These are phyloP conservation scores for Cotesia chilonis DNA, from an alignment of 1,140 invertebrate genomes.

Conservation along the genomic window DNA sequence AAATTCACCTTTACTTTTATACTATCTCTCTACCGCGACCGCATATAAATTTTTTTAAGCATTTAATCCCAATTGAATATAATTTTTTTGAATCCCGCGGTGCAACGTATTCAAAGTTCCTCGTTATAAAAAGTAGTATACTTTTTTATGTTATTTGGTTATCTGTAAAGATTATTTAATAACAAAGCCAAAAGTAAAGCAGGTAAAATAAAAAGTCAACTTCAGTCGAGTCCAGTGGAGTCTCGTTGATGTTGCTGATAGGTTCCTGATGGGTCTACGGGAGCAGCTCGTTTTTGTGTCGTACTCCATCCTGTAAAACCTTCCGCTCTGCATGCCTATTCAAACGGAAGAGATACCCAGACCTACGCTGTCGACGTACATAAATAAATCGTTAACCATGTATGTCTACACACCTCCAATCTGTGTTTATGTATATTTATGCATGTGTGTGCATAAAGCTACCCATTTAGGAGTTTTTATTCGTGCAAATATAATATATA, in stretches of 20 bases:
- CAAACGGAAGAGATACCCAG: conserved; percentile 36
- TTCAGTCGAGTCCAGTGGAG: neutral
- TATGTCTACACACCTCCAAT: no score
- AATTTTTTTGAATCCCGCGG: no score
- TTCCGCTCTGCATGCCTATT: conserved; percentile 24
- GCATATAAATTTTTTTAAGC: no score
- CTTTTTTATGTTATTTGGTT: no score
- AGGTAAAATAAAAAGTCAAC: neutral
- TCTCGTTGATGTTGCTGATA: conserved; percentile 30
- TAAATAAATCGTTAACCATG: neutral
- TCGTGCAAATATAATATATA: no score
- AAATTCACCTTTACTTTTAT: no score
- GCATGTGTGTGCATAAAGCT: neutral
- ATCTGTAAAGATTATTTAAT: no score
- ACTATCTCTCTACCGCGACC: no score
- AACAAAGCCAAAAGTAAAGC: neutral
- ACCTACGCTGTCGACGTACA: neutral
- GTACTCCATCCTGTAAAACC: conserved; percentile 17
- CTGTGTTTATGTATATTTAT: no score
- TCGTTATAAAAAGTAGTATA: no score
- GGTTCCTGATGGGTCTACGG: conserved; percentile 32
- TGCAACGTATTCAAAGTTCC: no score
- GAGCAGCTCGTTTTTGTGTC: conserved; percentile 23
- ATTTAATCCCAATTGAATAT: no score
- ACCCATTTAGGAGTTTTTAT: conserved; percentile 15